Base-by-base conservation (phyloP, 2,113 vertebrate genomes). In the Plecturocebus donacophilus region DNA sequence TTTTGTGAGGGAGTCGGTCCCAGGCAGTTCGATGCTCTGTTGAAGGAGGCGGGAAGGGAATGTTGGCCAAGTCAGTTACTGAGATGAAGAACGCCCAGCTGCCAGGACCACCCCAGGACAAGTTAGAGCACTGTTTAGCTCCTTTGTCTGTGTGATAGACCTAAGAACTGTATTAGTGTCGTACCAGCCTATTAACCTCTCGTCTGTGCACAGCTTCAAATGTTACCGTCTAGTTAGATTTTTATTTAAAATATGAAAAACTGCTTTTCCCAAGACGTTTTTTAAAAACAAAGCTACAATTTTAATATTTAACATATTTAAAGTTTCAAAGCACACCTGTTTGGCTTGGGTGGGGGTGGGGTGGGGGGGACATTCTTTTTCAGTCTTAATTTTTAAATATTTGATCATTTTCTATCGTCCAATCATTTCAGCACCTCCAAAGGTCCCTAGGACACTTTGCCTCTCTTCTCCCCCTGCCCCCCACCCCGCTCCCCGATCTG, bases 1-100 rank as follows among this genome's bases (percentile, higher is more conserved):
- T 99, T 99, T 99, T 99, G 99, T 99, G 99, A 99, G 98, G 99
- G 99, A 99, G 99, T 98, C 97, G 99, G 98, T 99, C 99, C 98
- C 99, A 99, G 99, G 99, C 99, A 98, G 99, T 98, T 98, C 98
- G 99, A 99, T 99, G 97, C 97, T 99, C 98, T 98, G 98, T 64
- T 12, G 96, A 98, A 98, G 99, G 98, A 92, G 98, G 95, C 98
- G 76, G 94, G 98, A 93, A 98, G 97, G 97, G 85, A 23, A 79
- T 0, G 97, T 98, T 61, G 98, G 94, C 97, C n/a, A 45, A 98
- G 90, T 32, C 52, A 25, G 77, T 93, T 12, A 80, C 96, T 71
- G 76, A 98, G 98, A 92, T 30, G 95, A 82, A 97, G 98, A 96
- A 98, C 97, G 94, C 92, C 88, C 66, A 58, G 97, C 98, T 98